Evolutionary conservation across 2,888 invertebrate species (phyloP), one percentile per base, ranked within the genome.

Genomic region (Thumatha senex): DNA sequence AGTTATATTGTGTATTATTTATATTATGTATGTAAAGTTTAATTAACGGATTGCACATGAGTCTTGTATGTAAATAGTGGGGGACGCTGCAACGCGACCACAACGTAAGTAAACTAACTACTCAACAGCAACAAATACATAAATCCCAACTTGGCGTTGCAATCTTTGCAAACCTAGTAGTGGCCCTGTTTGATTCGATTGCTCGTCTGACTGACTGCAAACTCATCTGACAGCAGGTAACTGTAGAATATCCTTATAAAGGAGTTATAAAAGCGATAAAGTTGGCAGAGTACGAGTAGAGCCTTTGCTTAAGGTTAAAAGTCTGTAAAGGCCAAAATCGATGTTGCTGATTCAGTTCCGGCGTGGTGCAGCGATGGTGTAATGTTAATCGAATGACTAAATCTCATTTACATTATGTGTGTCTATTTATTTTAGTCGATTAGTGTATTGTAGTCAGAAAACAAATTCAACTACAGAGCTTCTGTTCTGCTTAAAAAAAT

Each of bases 11-110:
- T 24, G 18, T 24, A 24, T 24, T 24, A n/a, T 61, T 78, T 68
- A 56, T 60, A 58, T 63, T 70, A 57, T 63, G 68, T 79, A 30
- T 30, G 30, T 30, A 70, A 78, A 75, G 76, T 73, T 72, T 65
- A 60, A 54, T 55, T 60, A 68, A 70, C 64, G 67, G 63, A 67
- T 70, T 75, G 76, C 76, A 76, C 72, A 73, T 78, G 80, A 82
- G 78, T 82, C 82, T 79, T 77, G 72, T 76, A 48, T 54, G 51
- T 57, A 71, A 57, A 60, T 59, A 63, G 61, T 70, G 67, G 55
- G 52, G 51, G 55, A 50, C 54, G 48, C 50, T 61, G 66, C 63
- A 64, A 56, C 58, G 63, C 49, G 47, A 49, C 49, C 5, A 24
- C 18, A 5, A 24, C 18, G 3, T 24, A 24, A 50, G 48, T 54